Conservation (phyloP, 2,797 vertebrate genomes). For the Hypotaenidia okinawae region DNA sequence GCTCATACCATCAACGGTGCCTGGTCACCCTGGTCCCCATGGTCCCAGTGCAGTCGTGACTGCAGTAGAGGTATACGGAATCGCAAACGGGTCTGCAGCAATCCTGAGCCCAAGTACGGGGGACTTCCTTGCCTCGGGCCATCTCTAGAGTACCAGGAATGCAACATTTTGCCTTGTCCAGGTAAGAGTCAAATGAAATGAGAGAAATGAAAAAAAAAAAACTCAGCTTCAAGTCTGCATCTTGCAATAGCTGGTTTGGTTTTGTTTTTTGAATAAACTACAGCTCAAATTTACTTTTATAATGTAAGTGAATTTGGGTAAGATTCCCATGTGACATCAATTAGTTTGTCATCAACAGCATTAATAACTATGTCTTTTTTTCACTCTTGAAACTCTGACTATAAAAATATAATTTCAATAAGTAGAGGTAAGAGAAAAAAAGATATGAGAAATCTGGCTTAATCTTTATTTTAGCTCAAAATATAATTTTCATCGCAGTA, state of each 20-base stretch:
- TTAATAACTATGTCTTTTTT: not conserved
- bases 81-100: conserved; percentile 91
- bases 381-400: not conserved
- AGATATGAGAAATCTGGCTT: not conserved
- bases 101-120: conserved; percentile 91
- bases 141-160: conserved; percentile 93
- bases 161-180: conserved; percentile 94
- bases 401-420: not conserved
- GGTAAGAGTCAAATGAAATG: conserved; percentile 75
- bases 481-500: not conserved
- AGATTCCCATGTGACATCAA: not conserved
- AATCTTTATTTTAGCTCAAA: not conserved
- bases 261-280: not conserved
- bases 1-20: conserved; percentile 90
- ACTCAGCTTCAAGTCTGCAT: not conserved
- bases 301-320: not conserved
- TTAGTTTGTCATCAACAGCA: not conserved
- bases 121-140: conserved; percentile 90
- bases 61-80: conserved; percentile 93
- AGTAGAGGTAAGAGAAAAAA: not conserved
- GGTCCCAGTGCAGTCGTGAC: conserved; percentile 96
- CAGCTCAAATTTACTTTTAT: not conserved
- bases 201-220: not conserved
- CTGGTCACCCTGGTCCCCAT: conserved; percentile 92
- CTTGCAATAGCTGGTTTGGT: not conserved